Conservation (phyloP, 2,113 vertebrate species). For the Trochalopteron elliotii region DNA sequence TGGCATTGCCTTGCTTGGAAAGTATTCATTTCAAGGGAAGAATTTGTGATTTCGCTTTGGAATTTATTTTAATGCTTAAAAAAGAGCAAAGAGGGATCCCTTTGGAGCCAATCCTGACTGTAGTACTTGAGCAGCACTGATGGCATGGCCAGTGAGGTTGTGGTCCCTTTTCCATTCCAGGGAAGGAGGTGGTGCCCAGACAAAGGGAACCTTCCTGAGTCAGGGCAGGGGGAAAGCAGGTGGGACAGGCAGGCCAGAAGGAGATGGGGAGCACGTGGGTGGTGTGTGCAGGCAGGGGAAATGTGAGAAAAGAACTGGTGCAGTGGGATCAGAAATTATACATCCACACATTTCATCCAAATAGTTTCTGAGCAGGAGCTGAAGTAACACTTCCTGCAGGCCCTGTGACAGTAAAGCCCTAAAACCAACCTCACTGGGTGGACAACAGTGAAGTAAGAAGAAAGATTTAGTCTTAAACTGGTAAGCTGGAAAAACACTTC, state of each 20-base stretch:
- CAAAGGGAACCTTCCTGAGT: not conserved
- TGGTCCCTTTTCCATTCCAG: not conserved
- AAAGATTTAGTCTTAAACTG: not conserved
- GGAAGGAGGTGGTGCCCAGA: not conserved
- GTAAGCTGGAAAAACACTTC: not conserved
- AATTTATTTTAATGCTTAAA: not conserved
- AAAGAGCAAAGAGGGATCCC: not conserved
- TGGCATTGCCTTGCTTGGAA: not conserved
- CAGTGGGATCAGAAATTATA: not conserved
- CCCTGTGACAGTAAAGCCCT: not conserved
- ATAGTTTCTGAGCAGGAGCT: not conserved
- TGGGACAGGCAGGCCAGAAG: conserved; percentile 31
- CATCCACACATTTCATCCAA: not conserved
- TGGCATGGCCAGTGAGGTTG: not conserved
- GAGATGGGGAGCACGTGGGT: not conserved
- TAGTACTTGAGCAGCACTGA: not conserved
- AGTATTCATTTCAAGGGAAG: not conserved
- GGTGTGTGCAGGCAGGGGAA: not conserved
- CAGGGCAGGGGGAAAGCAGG: not conserved
- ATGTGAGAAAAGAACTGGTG: not conserved
- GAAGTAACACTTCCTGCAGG: not conserved
- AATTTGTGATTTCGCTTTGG: not conserved
- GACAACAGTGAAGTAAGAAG: not conserved
- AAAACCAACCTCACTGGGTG: not conserved
- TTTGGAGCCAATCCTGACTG: not conserved